Evolutionary conservation across 2,888 invertebrate genomes (phyloP), one percentile per base, ranked within the genome.

Genomic region (Blastobasis adustella): DNA sequence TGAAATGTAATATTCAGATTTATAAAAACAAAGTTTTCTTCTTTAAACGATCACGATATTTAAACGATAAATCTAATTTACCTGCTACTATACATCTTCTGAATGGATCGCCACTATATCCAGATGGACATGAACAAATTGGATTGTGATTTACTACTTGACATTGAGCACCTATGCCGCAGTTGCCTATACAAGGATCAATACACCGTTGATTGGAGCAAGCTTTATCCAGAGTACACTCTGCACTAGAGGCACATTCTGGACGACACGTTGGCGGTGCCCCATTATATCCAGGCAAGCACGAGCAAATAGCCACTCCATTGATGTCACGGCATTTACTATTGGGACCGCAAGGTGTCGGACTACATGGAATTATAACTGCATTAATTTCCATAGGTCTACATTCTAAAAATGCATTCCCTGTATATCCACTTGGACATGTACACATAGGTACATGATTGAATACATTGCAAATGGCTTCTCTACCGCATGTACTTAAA

Each of bases 101-200:
- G 65, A 94, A 94, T 5, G 94, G 94, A 87, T 94, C 93, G 46
- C 95, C 95, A 46, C 92, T 92, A 61, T 89, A 91, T 49, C 92
- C 92, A 49, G 79, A 61, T 55, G 89, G 90, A 65, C 94, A 95
- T 50, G 90, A 90, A 67, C 93, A 92, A 43, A 92, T 92, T 6
- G 95, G 93, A 58, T 93, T 92, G 66, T 95, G 95, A 70, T 94
- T 93, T 45, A 93, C 89, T 4, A 94, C 93, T 69, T 92, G 90
- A 65, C 95, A 95, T 57, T 90, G 76, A 8, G 94, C 94, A 61
- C 91, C 91, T 50, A 89, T 71, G 6, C 94, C 94, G 76, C 95
- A 95, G 36, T 92, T 92, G 65, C 92, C 93, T 56, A 90, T 91
- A 66, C 94, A 95, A 10, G 94, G 94, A 76, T 95, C 92, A 10